Evolutionary conservation across 2,797 vertebrate genomes (phyloP).

Genomic region (Selene dorsalis): DNA sequence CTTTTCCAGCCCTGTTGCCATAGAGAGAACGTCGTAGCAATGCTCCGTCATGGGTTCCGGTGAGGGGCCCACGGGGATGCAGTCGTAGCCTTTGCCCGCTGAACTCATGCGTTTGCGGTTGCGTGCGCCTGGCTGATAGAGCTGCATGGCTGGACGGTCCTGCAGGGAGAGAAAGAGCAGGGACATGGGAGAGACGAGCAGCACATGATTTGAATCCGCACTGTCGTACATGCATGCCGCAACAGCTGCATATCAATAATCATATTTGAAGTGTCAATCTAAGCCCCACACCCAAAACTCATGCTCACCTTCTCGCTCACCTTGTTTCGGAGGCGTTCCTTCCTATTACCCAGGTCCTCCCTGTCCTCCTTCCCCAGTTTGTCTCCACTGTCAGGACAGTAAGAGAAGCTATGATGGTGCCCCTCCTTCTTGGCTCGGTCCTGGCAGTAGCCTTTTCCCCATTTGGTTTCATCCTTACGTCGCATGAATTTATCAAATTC

Average conservation of each 20-base stretch:
- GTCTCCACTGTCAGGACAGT: constrained; percentile 87
- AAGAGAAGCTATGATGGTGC: constrained; percentile 87
- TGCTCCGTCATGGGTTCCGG: constrained; percentile 84
- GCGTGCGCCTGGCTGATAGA: constrained; percentile 92
- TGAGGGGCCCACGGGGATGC: constrained; percentile 74
- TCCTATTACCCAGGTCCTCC: constrained; percentile 90
- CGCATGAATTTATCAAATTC: constrained; percentile 92
- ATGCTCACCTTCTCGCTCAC: constrained; percentile 88
- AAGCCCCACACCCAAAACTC: constrained; percentile 42
- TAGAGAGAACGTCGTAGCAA: constrained; percentile 82
- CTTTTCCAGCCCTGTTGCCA: constrained; percentile 86
- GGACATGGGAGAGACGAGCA: constrained; percentile 71
- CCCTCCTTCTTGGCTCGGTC: constrained; percentile 92
- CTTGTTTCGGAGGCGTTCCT: constrained; percentile 95
- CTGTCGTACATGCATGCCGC: background rate
- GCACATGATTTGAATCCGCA: constrained; percentile 32
- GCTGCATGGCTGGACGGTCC: constrained; percentile 95
- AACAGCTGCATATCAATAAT: too few species aligned
- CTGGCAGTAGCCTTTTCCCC: constrained; percentile 93
- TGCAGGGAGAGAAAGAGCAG: constrained; percentile 74
- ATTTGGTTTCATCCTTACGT: constrained; percentile 94
- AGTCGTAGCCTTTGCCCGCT: constrained; percentile 87
- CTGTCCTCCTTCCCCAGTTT: constrained; percentile 91
- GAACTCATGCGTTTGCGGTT: constrained; percentile 88
- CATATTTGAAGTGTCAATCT: too few species aligned